Base-by-base conservation (phyloP, 1,140 invertebrate species). In the Telenomus remus region DNA sequence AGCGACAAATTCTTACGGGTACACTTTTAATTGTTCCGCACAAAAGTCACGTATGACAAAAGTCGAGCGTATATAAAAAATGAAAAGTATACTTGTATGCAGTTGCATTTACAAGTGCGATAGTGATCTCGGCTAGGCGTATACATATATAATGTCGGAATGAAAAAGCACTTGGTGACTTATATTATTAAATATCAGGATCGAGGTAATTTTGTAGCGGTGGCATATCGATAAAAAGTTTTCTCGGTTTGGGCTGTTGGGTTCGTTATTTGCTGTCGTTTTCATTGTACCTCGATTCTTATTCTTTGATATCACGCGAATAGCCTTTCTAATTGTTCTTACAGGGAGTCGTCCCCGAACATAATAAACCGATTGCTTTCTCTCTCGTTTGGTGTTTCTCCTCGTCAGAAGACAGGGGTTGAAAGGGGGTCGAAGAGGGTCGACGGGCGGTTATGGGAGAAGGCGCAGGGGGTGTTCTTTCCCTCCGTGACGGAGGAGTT, bases 401-500 rank as follows among this genome's bases (percentile, higher is more conserved):
- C 63, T 48, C 66, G 65, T 71, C 71, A 68, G 65, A 73, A 70
- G 66, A 74, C 61, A 65, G 55, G 71, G 63, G 74, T 68, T 68
- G 74, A 69, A 69, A 71, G 74, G 70, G 74, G 48, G 69, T 68
- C 49, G 73, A 74, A 76, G 72, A 70, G 56, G 66, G 68, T 73
- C 65, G 68, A 60, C 54, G 75, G 76, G 73, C 48, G 79, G 64
- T 63, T 64, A 74, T 60, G 59, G 75, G 68, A 66, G 76, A 59
- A 57, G 64, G 60, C 48, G 73, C 76, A 78, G 82, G 83, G 85
- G 82, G 84, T 85, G 86, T 87, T 87, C 85, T 87, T 87, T 87
- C 85, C 86, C 87, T 88, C 87, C 83, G 85, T 88, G 85, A 88
- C 86, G 87, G 86, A 88, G 87, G 86, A 88, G 87, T 88, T 85